Conservation (phyloP, 2,888 invertebrate species). For the Pollenia angustigena region DNA sequence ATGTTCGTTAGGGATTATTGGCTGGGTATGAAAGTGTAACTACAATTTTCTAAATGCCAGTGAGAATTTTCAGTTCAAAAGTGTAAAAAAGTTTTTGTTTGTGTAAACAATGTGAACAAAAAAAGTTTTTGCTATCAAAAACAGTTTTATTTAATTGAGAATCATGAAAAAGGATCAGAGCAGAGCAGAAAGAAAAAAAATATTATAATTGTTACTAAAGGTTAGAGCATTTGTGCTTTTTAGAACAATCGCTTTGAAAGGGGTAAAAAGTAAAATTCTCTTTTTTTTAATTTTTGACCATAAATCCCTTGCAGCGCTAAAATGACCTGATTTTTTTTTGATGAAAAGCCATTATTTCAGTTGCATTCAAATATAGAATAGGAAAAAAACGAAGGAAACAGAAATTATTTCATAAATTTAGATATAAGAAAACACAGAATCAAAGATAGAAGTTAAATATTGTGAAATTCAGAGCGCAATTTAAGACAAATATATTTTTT, state of each 20-base stretch:
- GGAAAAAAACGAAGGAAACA: neutral
- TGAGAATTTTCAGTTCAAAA: slow-evolving; percentile 32
- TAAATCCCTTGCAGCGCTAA: neutral
- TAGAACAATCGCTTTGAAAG: slow-evolving; percentile 4
- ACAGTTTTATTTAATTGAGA: slow-evolving; percentile 52
- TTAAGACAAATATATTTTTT: no score
- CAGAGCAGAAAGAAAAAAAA: neutral
- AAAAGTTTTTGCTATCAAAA: slow-evolving; percentile 44
- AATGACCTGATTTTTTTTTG: neutral
- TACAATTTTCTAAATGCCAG: slow-evolving; percentile 21
- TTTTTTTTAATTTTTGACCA: neutral
- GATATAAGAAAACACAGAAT: no score
- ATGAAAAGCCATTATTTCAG: neutral
- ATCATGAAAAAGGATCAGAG: neutral
- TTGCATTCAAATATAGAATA: neutral
- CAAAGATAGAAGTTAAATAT: no score
- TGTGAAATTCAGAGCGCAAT: no score
- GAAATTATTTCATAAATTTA: neutral
- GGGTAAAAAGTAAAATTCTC: neutral
- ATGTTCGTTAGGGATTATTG: slow-evolving; percentile 25
- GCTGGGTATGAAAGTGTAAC: neutral
- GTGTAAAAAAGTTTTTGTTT: slow-evolving; percentile 39
- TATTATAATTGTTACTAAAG: slow-evolving; percentile 12
- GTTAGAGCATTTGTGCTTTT: slow-evolving; percentile 6
- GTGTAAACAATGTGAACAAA: slow-evolving; percentile 16